Evolutionary conservation across 2,888 invertebrate genomes (phyloP), one percentile per base, ranked within the genome.

Genomic region (Drosophila silvestris): DNA sequence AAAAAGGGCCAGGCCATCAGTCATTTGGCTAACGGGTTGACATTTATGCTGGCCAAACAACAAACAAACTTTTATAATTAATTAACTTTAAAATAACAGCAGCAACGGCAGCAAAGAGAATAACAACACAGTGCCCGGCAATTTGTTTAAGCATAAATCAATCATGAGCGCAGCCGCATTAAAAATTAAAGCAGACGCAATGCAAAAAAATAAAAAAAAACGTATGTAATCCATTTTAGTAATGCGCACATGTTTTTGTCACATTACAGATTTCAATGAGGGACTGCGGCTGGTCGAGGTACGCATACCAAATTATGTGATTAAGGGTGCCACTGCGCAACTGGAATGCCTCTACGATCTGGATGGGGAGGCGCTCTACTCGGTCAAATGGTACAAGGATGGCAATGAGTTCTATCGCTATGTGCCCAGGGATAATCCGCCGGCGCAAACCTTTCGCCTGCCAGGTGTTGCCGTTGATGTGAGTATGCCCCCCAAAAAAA

Each of bases 311-410:
- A 95, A 96, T 76, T 97, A 97, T 94, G 96, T 97, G 89, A 96
- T 97, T 61, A 95, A 96, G 83, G 97, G 97, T 85, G 95, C 96
- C 91, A 95, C 96, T 85, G 96, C 97, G 58, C 95, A 95, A 80
- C 94, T 98, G 86, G 96, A 97, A 78, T 97, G 97, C 93, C 96
- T 96, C 91, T 98, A 97, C 94, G 96, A 97, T 93, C 94, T 98
- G 92, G 97, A 97, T 85, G 96, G 95, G 5, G 97, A 97, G 92
- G 95, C 95, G 62, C 95, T 97, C 57, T 97, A 97, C 94, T 97
- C 97, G 53, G 97, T 97, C 91, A 97, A 97, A 94, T 98, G 97
- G 97, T 97, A 97, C 94, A 97, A 97, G 93, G 97, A 97, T 92
- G 97, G 97, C 86, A 96, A 96, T 93, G 97, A 97, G 94, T 97